Evolutionary conservation across 2,888 invertebrate genomes (phyloP), one percentile per base, ranked within the genome.

Genomic region (Dusona sp.): DNA sequence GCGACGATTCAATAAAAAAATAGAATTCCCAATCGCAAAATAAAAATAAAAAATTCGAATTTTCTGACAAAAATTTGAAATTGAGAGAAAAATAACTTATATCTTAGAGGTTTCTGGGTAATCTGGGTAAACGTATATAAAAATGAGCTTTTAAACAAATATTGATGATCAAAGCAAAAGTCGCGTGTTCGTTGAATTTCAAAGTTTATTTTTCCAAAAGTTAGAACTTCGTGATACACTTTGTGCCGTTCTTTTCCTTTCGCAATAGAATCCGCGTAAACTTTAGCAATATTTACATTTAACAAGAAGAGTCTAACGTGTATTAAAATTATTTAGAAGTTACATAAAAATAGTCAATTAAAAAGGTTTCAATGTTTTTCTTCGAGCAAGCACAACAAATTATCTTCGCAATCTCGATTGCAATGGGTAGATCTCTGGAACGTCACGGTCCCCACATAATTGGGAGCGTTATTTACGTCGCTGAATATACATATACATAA

Each of bases 401-500:
- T 51, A 48, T 38, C 72, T 42, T 29, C 13, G 48, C 22, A 78
- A 29, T 54, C 29, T 72, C 72, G 61, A 79, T 64, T 72, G 79
- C 70, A 70, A 72, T 22, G 61, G 33, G 29, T 38, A 33, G 57
- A 68, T 70, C 42, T 25, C 29, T 25, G 68, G 57, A 54, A 70
- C 68, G 48, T 73, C 51, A 79, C 65, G 74, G 54, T 54, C 57
- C 79, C 48, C 70, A 73, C 67, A 67, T 84, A 84, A 79, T 84
- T 79, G 68, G 68, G 48, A 61, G 79, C 61, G 36, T 74, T 79
- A 68, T 73, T 48, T 61, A 38, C 72, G 68, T 42, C 42, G 38
- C 19, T n/a, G n/a, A 9, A 3, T 29, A n/a, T 65, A 65, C 38
- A n/a, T 38, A n/a, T 68, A 82, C 68, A 13, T 19, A 33, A 64